Base-by-base conservation (phyloP, 1,140 invertebrate species). In the Cydia amplana region DNA sequence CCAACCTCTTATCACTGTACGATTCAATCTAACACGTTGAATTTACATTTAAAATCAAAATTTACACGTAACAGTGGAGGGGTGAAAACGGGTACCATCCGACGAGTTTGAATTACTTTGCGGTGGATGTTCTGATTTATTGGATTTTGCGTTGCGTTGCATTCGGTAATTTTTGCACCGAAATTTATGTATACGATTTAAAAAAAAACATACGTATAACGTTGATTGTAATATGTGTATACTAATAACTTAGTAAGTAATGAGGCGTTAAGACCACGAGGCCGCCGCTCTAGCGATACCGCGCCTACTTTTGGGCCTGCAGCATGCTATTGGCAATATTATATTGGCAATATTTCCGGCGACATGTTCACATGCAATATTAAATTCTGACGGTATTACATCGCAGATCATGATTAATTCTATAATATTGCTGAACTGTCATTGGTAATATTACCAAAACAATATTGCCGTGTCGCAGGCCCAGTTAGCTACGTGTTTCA, bases 151-250 rank as follows among this genome's bases (percentile, higher is more conserved):
- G 73, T 63, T 55, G 28, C 51, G 73, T 60, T 64, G 73, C 55
- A 40, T 89, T 85, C 85, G 76, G 78, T 80, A 79, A 83, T 83
- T 87, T 86, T 91, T 90, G 88, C 88, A 87, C 86, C 87, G 87
- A 81, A 90, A 90, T 90, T 81, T 89, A 91, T 91, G 91, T 93
- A 93, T 93, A 93, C 91, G 91, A 93, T 89, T 91, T 9, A 79
- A 83, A 87, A 79, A 85, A 85, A 88, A 85, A 90, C 85, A 87
- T 91, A 90, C 90, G 90, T 93, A 88, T 91, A 89, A 91, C 91
- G 91, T 93, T 91, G 85, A 88, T 87, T 91, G 91, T 91, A 91
- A 90, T 93, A 88, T 91, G 89, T 91, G 88, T 93, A 93, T 91
- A 93, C 90, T 91, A 90, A 91, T 87, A 87, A 82, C 79, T 82